These are phyloP conservation scores for Entelurus aequoreus DNA, from an alignment of 2,113 vertebrate species.

Conservation along the genomic window DNA sequence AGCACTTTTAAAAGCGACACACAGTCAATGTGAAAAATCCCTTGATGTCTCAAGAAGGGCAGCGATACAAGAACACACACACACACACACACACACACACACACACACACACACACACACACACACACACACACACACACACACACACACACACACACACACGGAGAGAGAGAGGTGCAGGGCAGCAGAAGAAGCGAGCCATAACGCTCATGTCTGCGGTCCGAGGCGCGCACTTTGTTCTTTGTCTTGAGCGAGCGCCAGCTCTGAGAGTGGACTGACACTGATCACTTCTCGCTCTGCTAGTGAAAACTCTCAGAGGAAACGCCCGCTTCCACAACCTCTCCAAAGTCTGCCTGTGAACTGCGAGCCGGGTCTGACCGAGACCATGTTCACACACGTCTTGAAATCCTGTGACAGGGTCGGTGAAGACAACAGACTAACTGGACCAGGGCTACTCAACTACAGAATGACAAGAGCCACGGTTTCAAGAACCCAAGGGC, in stretches of 20 bases:
- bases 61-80: constrained; percentile 15
- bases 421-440: too few relatives aligned
- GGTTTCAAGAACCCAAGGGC: too few relatives aligned
- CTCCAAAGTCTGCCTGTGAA: constrained; percentile 21
- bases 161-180: constrained; percentile 16
- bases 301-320: constrained; percentile 42
- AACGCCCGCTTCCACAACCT: constrained; percentile 29
- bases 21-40: too few relatives aligned
- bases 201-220: constrained; percentile 42
- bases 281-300: constrained; percentile 42
- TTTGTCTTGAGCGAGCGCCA: constrained; percentile 46
- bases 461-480: too few relatives aligned
- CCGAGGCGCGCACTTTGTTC: constrained; percentile 16
- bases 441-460: too few relatives aligned
- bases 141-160: constrained; percentile 19
- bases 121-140: constrained; percentile 31
- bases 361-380: constrained; percentile 17
- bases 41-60: too few relatives aligned
- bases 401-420: neutral
- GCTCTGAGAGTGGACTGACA: constrained; percentile 20
- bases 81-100: constrained; percentile 3
- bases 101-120: too few relatives aligned
- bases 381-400: constrained; percentile 12
- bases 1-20: too few relatives aligned
- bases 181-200: constrained; percentile 13